Base-by-base conservation (phyloP, 2,888 invertebrate species). In the Diarsia rubi region DNA sequence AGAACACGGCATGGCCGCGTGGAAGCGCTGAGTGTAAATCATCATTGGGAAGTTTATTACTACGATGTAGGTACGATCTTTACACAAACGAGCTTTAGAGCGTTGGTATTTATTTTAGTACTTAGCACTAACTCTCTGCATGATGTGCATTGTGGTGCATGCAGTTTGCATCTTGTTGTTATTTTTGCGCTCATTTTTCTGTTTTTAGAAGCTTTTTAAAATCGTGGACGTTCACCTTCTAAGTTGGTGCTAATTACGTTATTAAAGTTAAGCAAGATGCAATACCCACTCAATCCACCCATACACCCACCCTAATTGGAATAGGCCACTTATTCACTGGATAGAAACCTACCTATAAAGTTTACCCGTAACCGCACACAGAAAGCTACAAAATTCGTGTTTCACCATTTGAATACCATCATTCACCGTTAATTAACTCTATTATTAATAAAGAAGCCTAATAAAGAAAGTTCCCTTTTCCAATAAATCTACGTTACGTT, bases 31-130 rank as follows among this genome's bases (percentile, higher is more conserved):
- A 37, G 37, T 37, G 6, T 37, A 37, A 31, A 31, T 31, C 31
- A 5, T 37, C 37, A 37, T 37, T 37, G 37, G 3, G 37, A 37
- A 37, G 37, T 37, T 37, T 6, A 37, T 37, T 37, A 37, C 37
- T 6, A 6, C 37, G 37, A 37, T 37, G 37, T 5, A 37, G 37
- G 37, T 37, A 37, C 37, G 37, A 27, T 24, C 14, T 64, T 57
- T 16, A 64, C n/a, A 31, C 63, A n/a, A 21, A 57, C 14, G 14
- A 45, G 47, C 16, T 75, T 54, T 27, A 19, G n/a, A 14, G 19
- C 12, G 14, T 59, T 14, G 14, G 37, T 69, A 49, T 77, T 77
- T 78, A 64, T 49, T 69, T 77, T 69, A 27, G 54, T 49, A 64
- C 42, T 57, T 49, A 37, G 19, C 63, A 69, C n/a, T 42, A 37